A percentile compares a stretch with the other conserved stretches of the same genome.
These are phyloP conservation scores for Cosmia pyralina DNA, from an alignment of 2,888 invertebrate species.

Conservation along the genomic window DNA sequence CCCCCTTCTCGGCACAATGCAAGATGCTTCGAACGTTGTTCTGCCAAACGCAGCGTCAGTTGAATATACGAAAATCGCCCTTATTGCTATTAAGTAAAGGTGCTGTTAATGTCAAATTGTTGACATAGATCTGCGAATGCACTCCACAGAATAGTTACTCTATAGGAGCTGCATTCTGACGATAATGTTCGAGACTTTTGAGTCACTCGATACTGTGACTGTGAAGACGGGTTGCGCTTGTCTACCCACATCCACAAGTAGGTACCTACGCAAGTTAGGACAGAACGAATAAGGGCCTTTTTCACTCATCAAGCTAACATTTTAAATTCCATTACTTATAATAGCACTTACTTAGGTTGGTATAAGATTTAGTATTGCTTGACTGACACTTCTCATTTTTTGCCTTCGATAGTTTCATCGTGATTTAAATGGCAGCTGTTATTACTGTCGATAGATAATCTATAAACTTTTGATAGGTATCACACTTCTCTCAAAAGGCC, in stretches of 20 bases:
- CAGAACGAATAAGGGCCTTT: conserved; percentile 13
- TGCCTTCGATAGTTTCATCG: not conserved
- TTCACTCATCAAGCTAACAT: not conserved
- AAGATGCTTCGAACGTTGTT: not conserved
- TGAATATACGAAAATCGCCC: not conserved
- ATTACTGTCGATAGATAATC: not conserved
- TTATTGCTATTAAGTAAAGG: not conserved
- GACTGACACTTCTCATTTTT: not conserved
- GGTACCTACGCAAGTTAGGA: not conserved
- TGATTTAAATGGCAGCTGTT: not conserved
- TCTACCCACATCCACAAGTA: conserved; percentile 22
- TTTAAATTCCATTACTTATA: not conserved
- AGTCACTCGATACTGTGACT: conserved; percentile 24
- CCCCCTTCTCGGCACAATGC: conserved; percentile 9
- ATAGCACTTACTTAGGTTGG: not conserved
- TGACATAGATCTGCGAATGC: not conserved
- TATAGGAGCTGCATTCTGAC: not conserved
- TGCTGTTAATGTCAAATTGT: not conserved
- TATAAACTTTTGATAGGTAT: not conserved
- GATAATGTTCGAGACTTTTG: not conserved
- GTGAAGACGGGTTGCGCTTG: conserved; percentile 23
- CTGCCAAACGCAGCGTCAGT: not conserved
- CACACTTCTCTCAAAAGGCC: not conserved
- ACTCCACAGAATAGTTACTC: not conserved
- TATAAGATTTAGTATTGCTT: no score